Base-by-base conservation (phyloP, 2,888 invertebrate genomes). In the Druceiella hillmani region DNA sequence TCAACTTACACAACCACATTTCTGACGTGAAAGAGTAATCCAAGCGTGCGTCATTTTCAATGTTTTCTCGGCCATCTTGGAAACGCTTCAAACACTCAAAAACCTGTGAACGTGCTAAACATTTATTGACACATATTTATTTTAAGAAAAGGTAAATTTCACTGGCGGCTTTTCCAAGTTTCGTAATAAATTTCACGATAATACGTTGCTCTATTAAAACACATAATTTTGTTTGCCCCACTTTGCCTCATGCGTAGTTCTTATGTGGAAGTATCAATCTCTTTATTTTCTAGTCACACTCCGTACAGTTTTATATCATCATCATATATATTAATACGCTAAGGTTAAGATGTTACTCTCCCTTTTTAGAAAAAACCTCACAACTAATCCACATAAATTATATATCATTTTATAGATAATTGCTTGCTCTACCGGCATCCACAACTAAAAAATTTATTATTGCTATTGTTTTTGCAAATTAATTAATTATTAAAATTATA, bases 121-220 rank as follows among this genome's bases (percentile, higher is more conserved):
- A 7, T 20, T 9, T 9, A 7, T 20, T 20, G n/a, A 20, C n/a
- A n/a, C n/a, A n/a, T n/a, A n/a, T n/a, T n/a, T n/a, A n/a, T n/a
- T n/a, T n/a, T n/a, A n/a, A n/a, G n/a, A n/a, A 20, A 20, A 20
- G n/a, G n/a, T 20, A 20, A 20, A 20, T 20, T 20, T 20, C n/a
- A 20, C 6, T 20, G 22, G 6, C 22, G 22, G 22, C n/a, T 20
- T 20, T 20, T 20, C 22, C 22, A 20, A 6, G 22, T 20, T 20
- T 20, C 22, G n/a, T 20, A n/a, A 20, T 20, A 20, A 20, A 20
- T 7, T 20, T 20, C 6, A 20, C 22, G 22, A n/a, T 9, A 20
- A 20, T 20, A 7, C n/a, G 22, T 20, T 20, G 22, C 22, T 20
- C 22, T 20, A 20, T 20, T 20, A 20, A 20, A 20, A 20, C 22